Percentiles rank a stretch among this genome's conserved stretches.
Conservation (phyloP, 35 echinoderm and acorn worm genomes). For the Diadema setosum region DNA sequence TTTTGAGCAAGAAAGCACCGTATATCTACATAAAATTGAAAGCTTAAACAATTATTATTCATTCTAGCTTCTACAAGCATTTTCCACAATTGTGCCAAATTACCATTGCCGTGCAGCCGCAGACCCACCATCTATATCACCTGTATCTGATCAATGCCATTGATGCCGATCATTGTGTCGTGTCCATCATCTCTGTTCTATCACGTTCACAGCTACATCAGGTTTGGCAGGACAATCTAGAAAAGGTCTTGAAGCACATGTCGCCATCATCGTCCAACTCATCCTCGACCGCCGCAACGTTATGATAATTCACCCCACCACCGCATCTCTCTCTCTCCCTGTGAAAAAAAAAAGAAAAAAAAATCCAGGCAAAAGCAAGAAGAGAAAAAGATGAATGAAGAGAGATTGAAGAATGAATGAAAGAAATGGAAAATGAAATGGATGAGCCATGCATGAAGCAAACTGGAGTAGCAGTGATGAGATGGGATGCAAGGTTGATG, state of each 20-base stretch:
- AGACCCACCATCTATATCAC: background rate
- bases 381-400: background rate
- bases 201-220: constrained; percentile 4
- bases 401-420: background rate
- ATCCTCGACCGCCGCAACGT: background rate
- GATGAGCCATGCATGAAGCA: background rate
- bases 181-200: background rate
- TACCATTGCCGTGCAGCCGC: too few species aligned
- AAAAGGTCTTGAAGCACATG: constrained; percentile 46
- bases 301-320: constrained; percentile 14
- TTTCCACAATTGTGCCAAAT: too few species aligned
- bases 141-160: background rate
- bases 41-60: too few species aligned
- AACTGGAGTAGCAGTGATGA: background rate
- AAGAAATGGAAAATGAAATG: background rate
- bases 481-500: too few species aligned
- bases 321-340: background rate
- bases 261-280: background rate
- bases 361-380: background rate
- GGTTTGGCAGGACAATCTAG: constrained; percentile 42
- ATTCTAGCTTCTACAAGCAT: too few species aligned
- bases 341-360: background rate
- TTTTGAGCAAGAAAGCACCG: too few species aligned
- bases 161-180: too few species aligned
- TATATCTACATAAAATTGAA: too few species aligned